A percentile compares a stretch with the other conserved stretches of the same genome.
phyloP scores from a whole-genome alignment of 2,888 invertebrate species.

The Alviniconcha strummeri region DNA sequence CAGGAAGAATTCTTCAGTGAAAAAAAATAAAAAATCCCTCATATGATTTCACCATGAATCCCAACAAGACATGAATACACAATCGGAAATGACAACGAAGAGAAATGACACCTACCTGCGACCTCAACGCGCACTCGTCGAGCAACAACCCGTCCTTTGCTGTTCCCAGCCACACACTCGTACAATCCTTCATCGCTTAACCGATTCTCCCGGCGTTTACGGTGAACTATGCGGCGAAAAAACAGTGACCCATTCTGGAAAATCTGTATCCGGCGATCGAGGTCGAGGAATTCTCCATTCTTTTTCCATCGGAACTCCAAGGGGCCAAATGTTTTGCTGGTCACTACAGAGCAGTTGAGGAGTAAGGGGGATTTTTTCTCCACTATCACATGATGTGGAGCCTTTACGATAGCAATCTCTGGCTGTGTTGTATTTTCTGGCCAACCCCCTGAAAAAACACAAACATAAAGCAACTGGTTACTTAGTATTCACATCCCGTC shows the following conservation, averaged over 20 bases:
- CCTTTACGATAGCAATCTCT: conserved; percentile 18
- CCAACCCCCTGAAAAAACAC: conserved; percentile 13
- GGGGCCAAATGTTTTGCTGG: conserved; percentile 22
- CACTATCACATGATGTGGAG: conserved; percentile 24
- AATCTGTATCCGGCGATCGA: conserved; percentile 22
- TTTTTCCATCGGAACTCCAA: conserved; percentile 24
- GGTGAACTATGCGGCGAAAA: conserved; percentile 29
- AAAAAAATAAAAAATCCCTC: too few relatives aligned
- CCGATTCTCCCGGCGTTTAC: conserved; percentile 25
- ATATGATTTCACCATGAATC: too few relatives aligned
- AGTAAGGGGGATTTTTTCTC: conserved; percentile 31
- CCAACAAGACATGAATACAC: too few relatives aligned
- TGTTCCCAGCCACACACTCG: conserved; percentile 27
- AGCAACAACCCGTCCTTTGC: conserved; percentile 20
- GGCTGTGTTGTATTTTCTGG: conserved; percentile 26
- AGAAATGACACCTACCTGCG: conserved; percentile 15
- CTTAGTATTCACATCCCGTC: too few relatives aligned
- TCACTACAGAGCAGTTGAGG: conserved; percentile 27
- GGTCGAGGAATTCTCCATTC: conserved; percentile 1
- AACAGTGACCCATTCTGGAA: conserved; percentile 29
- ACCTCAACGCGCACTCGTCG: conserved; percentile 31
- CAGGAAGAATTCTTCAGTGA: too few relatives aligned
- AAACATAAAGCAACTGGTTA: too few relatives aligned
- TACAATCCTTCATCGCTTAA: conserved; percentile 30
- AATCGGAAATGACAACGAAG: too few relatives aligned